Evolutionary conservation across 2,888 invertebrate genomes (phyloP).

Genomic region (Hemistola chrysoprasaria): DNA sequence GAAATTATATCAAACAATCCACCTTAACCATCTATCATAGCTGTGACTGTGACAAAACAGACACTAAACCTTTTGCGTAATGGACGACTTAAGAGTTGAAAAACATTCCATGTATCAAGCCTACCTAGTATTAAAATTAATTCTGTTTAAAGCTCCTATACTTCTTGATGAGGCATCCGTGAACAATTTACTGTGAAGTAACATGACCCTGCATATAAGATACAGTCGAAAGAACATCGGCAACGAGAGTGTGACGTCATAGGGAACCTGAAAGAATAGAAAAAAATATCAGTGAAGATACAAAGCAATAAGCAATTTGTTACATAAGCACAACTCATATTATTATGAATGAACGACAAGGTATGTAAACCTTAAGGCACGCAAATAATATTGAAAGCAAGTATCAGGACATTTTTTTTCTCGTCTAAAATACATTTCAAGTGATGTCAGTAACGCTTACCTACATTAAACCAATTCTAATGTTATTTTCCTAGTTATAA

Average conservation of each 20-base stretch:
- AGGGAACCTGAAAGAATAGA: conserved; percentile 85
- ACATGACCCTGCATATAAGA: conserved; percentile 99
- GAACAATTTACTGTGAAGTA: conserved; percentile 99
- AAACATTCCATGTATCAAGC: conserved; percentile 38
- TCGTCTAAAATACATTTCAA: conserved; percentile 38
- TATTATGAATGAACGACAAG: no score
- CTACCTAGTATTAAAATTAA: conserved; percentile 98
- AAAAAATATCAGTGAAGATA: no score
- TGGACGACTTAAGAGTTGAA: no score
- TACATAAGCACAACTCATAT: no score
- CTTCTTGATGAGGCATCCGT: conserved; percentile 99
- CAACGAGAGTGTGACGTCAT: conserved; percentile 98
- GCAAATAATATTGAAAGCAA: conserved; percentile 1
- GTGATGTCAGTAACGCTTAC: conserved; percentile 40
- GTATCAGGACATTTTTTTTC: not conserved
- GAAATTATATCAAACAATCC: no score
- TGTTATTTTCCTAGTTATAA: not conserved
- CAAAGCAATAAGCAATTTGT: no score
- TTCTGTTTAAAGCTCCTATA: conserved; percentile 98
- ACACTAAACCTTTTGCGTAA: no score
- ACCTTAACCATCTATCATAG: no score
- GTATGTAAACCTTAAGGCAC: conserved; percentile 28
- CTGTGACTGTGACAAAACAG: no score
- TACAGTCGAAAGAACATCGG: conserved; percentile 99
- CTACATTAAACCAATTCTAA: not conserved